Evolutionary conservation across 2,888 invertebrate genomes (phyloP), one percentile per base, ranked within the genome.

Genomic region (Philereme vetulata): DNA sequence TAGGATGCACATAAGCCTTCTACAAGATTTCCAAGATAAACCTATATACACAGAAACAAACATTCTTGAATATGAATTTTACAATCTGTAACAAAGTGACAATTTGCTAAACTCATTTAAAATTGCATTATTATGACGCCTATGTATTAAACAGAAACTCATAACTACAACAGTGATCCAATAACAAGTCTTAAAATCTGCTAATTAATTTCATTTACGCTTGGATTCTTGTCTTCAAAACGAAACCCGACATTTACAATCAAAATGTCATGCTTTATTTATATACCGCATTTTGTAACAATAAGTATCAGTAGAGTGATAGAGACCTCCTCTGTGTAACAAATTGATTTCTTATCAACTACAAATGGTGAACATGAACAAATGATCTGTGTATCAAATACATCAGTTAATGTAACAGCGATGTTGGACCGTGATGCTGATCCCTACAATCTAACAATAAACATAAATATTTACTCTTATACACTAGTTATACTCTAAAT

Each of bases 401-500:
- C 70, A 66, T 60, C 75, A 74, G 74, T 72, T 68, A 77, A 70
- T 74, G 72, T 74, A 74, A 70, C 73, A 75, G 66, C 66, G 66
- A 74, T 71, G 72, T 71, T 66, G 72, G 69, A 72, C 64, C 59
- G 68, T 67, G 66, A 62, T 67, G 44, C 8, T 10, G 57, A 66
- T 65, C 61, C 68, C 66, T 75, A 74, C 21, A 54, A 66, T 72
- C 74, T 71, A 68, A 70, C 59, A 57, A 74, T 59, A 70, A 81
- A 79, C 77, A 81, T 82, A 82, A 81, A 81, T 81, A 82, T 78
- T 78, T 71, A 78, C 69, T 77, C 77, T 80, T 80, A 76, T 57
- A 71, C 64, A 70, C 82, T 75, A 80, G 4, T 21, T 55, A 56
- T 56, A 61, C 36, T 50, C 70, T 77, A 21, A 21, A 21, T 1